A percentile compares a stretch with the other conserved stretches of the same genome.
Conservation (phyloP, 2,113 vertebrate genomes). For the Plotosus lineatus region DNA sequence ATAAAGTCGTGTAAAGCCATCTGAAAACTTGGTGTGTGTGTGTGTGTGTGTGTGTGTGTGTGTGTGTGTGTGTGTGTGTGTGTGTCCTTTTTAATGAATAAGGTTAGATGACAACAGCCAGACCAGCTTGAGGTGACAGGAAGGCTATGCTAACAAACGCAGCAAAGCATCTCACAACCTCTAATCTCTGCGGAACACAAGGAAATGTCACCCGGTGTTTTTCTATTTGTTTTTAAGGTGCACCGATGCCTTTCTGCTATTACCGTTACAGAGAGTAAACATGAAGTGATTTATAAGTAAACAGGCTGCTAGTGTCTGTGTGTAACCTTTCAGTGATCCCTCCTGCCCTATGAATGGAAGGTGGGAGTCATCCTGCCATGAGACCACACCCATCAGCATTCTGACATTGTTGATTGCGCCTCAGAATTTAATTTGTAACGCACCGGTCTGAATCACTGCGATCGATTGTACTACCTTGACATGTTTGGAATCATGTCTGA, state of each 20-base stretch:
- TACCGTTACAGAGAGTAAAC: not conserved
- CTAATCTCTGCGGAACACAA: not conserved
- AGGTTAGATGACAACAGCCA: not conserved
- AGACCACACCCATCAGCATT: not conserved
- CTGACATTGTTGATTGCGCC: too few relatives aligned
- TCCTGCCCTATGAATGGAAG: not conserved
- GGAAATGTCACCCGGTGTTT: not conserved
- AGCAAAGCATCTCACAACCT: not conserved
- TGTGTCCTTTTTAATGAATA: not conserved
- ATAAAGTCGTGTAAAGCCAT: not conserved
- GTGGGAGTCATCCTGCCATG: not conserved
- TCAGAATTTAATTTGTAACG: too few relatives aligned
- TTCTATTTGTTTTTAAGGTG: not conserved
- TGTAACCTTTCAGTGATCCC: not conserved
- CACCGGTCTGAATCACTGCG: too few relatives aligned
- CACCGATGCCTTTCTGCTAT: not conserved
- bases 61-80: conserved; percentile 7
- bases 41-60: not conserved
- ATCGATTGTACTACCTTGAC: too few relatives aligned
- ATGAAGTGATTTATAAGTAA: too few relatives aligned
- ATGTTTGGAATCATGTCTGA: too few relatives aligned
- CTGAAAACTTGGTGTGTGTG: not conserved
- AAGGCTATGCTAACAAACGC: not conserved
- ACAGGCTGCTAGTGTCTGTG: too few relatives aligned
- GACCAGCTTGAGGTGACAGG: not conserved